Evolutionary conservation across 2,888 invertebrate genomes (phyloP), one percentile per base, ranked within the genome.

Genomic region (Phasia obesa): DNA sequence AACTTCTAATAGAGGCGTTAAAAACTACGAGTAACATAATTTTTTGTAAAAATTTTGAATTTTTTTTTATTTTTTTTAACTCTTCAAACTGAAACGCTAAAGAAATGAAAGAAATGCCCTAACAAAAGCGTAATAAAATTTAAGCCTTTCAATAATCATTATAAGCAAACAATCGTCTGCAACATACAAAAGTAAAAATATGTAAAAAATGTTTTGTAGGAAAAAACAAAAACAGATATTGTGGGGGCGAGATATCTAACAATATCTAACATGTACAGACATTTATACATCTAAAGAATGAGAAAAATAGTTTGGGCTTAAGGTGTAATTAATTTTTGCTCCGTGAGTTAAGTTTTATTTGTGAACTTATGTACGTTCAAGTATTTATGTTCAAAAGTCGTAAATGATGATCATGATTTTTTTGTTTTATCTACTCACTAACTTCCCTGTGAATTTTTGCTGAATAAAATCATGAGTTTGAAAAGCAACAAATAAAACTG

Each of bases 401-500:
- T 35, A 70, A 62, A 77, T 62, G n/a, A 62, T 77, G 65, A 25
- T 60, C 78, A 67, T 74, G 64, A 60, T 27, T 70, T 23, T n/a
- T 25, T 17, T 17, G 6, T 47, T 7, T 17, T 42, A n/a, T 57
- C 6, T 47, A 19, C 25, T 53, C 4, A 23, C 25, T 51, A 47
- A 75, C 78, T 75, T 78, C 70, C 74, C 67, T 79, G 83, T 79
- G 79, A 79, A 70, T 69, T 75, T 69, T 60, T 35, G 15, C 25
- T 27, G 53, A 79, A 79, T 44, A 73, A 71, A 70, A 77, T 69
- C 49, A 77, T 62, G 49, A 73, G 51, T 31, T 67, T 73, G 59
- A 73, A 79, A 38, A 49, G 35, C 25, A 47, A n/a, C 23, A 77
- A 19, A 64, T 59, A 71, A 57, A 65, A 62, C 65, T 59, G 27